Evolutionary conservation across 2,113 vertebrate genomes (phyloP), one percentile per base, ranked within the genome.

Genomic region (Eclectus roratus): DNA sequence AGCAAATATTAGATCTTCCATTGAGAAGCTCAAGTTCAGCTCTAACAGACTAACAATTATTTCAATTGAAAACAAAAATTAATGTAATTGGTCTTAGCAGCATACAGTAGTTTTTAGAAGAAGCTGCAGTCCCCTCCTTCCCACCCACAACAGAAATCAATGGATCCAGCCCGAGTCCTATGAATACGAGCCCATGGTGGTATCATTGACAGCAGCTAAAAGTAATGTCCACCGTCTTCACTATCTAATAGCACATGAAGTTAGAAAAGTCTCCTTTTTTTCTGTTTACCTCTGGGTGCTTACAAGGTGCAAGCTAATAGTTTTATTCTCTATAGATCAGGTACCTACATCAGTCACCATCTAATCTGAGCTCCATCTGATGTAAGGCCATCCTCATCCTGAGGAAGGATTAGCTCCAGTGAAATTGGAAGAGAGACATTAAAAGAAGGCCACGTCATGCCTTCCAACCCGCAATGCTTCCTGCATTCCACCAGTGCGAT

Each of bases 121-220:
- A 71, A 91, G 33, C 17, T 46, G 20, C 29, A 76, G 66, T 6
- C 17, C 23, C 7, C 27, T 65, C 29, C 16, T 17, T 58, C 33
- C 28, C 8, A 56, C 13, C 4, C 29, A 66, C 18, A 46, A 41
- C 7, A 68, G 49, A 87, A 87, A 55, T 8, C 19, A 71, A 9
- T 55, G 35, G 70, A 87, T 71, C 7, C n/a, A 37, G 70, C 20
- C 60, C 58, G 7, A 79, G 37, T 8, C 18, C 49, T 52, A 0
- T 2, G 3, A 72, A 17, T 47, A 47, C 0, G 1, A 92, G 28
- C 17, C 44, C 25, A 28, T 17, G 20, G 47, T 4, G 1, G 9
- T 43, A 43, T 3, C 29, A 24, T 2, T 81, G 27, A 33, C 47
- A 71, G 19, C 1, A 64, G 39, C 60, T 61, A 76, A 84, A 13